These are phyloP conservation scores for Cotesia vestalis DNA, from an alignment of 1,140 invertebrate genomes.

Conservation along the genomic window DNA sequence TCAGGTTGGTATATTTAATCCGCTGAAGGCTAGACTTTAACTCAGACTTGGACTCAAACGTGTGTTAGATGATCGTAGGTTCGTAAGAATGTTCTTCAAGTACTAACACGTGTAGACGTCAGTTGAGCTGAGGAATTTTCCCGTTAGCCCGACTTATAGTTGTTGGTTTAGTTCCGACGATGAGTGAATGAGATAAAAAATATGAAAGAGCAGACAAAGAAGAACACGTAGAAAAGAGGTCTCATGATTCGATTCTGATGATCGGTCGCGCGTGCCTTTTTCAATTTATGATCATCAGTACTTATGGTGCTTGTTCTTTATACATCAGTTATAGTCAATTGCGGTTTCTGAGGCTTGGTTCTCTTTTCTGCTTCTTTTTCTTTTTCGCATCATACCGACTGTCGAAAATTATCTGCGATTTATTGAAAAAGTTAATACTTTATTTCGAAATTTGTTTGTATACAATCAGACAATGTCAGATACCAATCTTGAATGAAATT, in stretches of 20 bases:
- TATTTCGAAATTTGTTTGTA: neutral
- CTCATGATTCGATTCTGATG: conserved; percentile 17
- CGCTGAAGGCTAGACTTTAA: neutral
- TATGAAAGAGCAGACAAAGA: neutral
- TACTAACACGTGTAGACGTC: conserved; percentile 21
- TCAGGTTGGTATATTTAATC: neutral
- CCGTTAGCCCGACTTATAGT: conserved; percentile 24
- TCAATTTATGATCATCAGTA: neutral
- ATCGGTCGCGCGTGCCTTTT: conserved; percentile 24
- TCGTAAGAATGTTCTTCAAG: conserved; percentile 16
- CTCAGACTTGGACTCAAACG: neutral
- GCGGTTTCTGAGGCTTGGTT: neutral
- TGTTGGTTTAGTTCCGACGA: conserved; percentile 17
- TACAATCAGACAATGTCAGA: neutral
- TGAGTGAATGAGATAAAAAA: neutral
- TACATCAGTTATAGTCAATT: conserved; percentile 1
- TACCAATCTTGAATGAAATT: conserved; percentile 2
- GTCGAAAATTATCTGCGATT: too few species aligned
- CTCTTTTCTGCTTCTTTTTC: neutral
- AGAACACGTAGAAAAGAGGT: conserved; percentile 15
- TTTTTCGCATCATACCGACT: neutral
- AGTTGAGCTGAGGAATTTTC: conserved; percentile 9
- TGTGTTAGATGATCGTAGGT: conserved; percentile 16
- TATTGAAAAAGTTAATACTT: too few species aligned
- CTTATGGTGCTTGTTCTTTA: neutral